These are phyloP conservation scores for Vanacampus margaritifer DNA, from an alignment of 2,113 vertebrate genomes.

Conservation along the genomic window DNA sequence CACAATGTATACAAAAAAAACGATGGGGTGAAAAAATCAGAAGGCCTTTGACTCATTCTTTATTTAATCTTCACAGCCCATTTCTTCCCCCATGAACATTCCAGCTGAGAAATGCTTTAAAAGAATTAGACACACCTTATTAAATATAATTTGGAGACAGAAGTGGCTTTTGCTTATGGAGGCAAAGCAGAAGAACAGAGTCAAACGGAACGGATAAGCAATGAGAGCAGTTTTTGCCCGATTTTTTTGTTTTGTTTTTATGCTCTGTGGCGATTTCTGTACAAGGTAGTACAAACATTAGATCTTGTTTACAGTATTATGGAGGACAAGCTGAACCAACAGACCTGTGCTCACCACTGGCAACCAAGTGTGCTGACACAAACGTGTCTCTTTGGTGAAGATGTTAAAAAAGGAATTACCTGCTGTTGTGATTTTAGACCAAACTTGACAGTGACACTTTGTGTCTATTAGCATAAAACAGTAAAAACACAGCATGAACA, in stretches of 20 bases:
- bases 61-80: conserved; percentile 2
- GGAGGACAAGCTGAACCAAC: background rate
- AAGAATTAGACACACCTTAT: background rate
- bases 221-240: background rate
- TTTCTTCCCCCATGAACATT: background rate
- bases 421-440: background rate
- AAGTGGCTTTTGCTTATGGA: background rate
- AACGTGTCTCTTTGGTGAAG: background rate
- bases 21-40: background rate
- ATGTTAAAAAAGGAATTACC: background rate
- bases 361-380: background rate
- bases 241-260: background rate
- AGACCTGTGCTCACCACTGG: background rate
- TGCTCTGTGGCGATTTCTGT: background rate
- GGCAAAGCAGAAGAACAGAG: background rate
- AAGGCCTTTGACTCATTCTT: background rate
- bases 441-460: background rate
- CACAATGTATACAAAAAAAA: background rate
- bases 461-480: background rate
- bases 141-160: background rate
- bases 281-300: background rate
- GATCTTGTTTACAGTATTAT: background rate
- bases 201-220: background rate
- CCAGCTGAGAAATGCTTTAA: background rate
- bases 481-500: background rate